Percentiles rank a stretch among this genome's conserved stretches.
Evolutionary conservation across 1,140 invertebrate species (phyloP).

Genomic region (Tetragnatha versicolor): DNA sequence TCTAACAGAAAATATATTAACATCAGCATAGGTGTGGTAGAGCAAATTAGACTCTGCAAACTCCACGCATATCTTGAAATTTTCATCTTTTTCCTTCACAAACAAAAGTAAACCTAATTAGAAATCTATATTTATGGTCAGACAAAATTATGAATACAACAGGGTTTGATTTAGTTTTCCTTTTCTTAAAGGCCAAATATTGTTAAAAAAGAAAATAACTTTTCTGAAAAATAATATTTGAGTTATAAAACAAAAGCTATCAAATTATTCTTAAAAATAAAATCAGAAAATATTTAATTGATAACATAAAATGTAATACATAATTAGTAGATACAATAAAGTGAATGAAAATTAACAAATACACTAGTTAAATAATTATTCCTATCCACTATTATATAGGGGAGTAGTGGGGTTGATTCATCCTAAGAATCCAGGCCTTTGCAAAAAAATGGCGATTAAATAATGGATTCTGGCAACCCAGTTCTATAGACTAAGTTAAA

Average conservation of each 20-base stretch:
- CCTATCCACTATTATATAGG: too few species aligned
- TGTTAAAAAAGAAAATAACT: background rate
- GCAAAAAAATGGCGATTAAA: too few species aligned
- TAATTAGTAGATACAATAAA: too few species aligned
- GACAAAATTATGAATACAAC: background rate
- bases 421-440: too few species aligned
- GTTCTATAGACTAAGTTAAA: too few species aligned
- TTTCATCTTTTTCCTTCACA: slow-evolving; percentile 28
- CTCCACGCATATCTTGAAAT: slow-evolving; percentile 17
- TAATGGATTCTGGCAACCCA: too few species aligned
- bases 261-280: background rate
- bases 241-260: background rate
- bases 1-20: background rate
- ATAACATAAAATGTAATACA: too few species aligned
- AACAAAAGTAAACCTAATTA: background rate
- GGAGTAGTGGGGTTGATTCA: too few species aligned
- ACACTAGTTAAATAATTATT: too few species aligned
- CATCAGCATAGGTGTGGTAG: slow-evolving; percentile 24
- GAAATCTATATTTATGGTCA: background rate
- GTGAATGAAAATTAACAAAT: too few species aligned
- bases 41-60: slow-evolving; percentile 9
- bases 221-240: background rate
- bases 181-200: background rate
- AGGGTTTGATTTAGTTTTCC: background rate
- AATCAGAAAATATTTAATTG: too few species aligned